phyloP scores from a whole-genome alignment of 2,113 vertebrate genomes.

The Morone saxatilis region DNA sequence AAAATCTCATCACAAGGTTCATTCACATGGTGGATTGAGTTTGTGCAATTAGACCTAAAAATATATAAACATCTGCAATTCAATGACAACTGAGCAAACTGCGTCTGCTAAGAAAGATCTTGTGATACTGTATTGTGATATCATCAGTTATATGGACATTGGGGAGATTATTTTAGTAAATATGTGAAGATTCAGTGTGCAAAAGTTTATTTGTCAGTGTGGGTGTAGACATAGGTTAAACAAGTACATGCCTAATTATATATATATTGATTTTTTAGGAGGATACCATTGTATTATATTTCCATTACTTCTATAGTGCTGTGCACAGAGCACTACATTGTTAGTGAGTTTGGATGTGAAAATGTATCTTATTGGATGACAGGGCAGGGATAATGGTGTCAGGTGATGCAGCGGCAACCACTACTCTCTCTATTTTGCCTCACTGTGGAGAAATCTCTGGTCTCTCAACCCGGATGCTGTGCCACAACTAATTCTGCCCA shows the following conservation, averaged over 20 bases:
- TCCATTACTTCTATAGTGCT: too few species aligned
- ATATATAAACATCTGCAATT: background rate
- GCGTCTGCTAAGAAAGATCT: background rate
- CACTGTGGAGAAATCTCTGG: constrained; percentile 51
- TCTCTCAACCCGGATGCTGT: constrained; percentile 79
- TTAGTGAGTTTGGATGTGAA: constrained; percentile 41
- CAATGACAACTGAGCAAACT: background rate
- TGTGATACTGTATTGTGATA: background rate
- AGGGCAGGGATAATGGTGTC: constrained; percentile 64
- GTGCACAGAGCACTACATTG: background rate
- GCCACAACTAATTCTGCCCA: constrained; percentile 51
- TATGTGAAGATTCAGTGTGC: background rate
- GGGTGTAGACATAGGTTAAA: background rate
- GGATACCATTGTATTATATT: too few species aligned
- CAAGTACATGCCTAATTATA: background rate
- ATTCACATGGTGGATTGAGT: background rate
- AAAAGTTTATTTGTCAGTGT: background rate
- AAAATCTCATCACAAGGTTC: background rate
- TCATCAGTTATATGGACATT: background rate
- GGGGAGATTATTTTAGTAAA: background rate
- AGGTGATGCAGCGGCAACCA: constrained; percentile 79
- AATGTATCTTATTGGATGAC: constrained; percentile 76
- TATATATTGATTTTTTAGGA: background rate
- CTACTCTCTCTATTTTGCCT: constrained; percentile 55
- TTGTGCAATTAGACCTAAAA: background rate